Evolutionary conservation across 2,797 vertebrate genomes (phyloP), one percentile per base, ranked within the genome.

Genomic region (Gymnothorax javanicus): DNA sequence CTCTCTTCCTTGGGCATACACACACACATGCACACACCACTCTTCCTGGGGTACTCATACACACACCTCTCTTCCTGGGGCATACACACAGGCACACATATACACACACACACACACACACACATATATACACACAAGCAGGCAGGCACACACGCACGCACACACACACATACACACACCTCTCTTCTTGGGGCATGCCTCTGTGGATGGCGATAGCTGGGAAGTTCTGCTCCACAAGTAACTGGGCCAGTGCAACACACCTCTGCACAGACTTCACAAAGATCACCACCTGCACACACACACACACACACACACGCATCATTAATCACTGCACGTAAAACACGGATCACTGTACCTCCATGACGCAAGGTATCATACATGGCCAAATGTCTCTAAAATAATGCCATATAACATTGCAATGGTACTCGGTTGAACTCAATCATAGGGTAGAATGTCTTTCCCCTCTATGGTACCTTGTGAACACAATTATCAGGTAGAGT

Each of bases 251-350:
- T 2, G 95, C 95, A 43, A 96, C 95, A 92, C 95, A 96, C 1
- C 95, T 92, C 88, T 96, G 95, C 82, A 96, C 95, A 0, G 95
- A 95, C 92, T 96, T 96, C 77, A 97, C 96, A 15, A 96, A 96
- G 91, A 96, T 97, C 92, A 97, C 96, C 92, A 97, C 96, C 96
- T 97, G 71, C 67, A 86, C 27, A 83, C 7, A 86, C 67, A 88
- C 56, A 56, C 20, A 77, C 57, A 83, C 58, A 81, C 11, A 69
- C 9, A 27, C 59, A 27, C 67, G 82, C 15, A 9, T 75, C 71
- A 75, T n/a, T 50, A 81, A 5, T 75, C 27, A 75, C 73, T 75
- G 81, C 20, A 75, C 60, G 2, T 62, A 6, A 23, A 69, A 85
- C 69, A 85, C 84, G 75, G 50, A 54, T 4, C 9, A 4, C 27